Conservation (phyloP, 1,140 invertebrate genomes). For the Drosophila saltans region DNA sequence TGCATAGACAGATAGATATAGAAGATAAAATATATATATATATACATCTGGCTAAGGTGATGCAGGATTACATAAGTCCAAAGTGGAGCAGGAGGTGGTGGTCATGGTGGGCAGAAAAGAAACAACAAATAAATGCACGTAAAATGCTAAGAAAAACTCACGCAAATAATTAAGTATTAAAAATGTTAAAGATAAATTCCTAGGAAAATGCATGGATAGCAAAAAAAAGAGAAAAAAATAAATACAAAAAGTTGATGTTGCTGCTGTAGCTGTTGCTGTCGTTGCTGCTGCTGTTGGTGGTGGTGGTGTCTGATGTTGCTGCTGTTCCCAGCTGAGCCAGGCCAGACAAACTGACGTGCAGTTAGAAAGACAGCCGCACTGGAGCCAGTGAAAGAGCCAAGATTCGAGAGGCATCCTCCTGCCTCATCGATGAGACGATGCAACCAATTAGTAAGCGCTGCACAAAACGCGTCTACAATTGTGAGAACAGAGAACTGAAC, state of each 20-base stretch:
- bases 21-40: conserved; percentile 19
- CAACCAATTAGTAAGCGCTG: conserved; percentile 78
- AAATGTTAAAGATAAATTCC: conserved; percentile 74
- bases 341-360: conserved; percentile 71
- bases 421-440: conserved; percentile 41
- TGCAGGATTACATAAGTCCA: conserved; percentile 52
- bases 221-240: conserved; percentile 23
- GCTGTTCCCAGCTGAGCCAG: conserved; percentile 65
- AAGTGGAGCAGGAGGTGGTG: conserved; percentile 37
- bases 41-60: conserved; percentile 51
- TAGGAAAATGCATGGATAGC: conserved; percentile 57
- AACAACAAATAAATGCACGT: conserved; percentile 55
- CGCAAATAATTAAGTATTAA: conserved; percentile 80
- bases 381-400: conserved; percentile 49
- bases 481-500: conserved; percentile 43
- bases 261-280: neutral
- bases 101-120: neutral
- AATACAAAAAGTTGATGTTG: neutral
- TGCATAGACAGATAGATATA: conserved; percentile 40
- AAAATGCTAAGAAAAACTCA: conserved; percentile 59
- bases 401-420: conserved; percentile 30
- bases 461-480: conserved; percentile 71
- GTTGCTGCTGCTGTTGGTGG: neutral
- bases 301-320: conserved; percentile 12
- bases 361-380: conserved; percentile 69